Base-by-base conservation (phyloP, 2,113 vertebrate species). In the Dasyornis broadbenti region DNA sequence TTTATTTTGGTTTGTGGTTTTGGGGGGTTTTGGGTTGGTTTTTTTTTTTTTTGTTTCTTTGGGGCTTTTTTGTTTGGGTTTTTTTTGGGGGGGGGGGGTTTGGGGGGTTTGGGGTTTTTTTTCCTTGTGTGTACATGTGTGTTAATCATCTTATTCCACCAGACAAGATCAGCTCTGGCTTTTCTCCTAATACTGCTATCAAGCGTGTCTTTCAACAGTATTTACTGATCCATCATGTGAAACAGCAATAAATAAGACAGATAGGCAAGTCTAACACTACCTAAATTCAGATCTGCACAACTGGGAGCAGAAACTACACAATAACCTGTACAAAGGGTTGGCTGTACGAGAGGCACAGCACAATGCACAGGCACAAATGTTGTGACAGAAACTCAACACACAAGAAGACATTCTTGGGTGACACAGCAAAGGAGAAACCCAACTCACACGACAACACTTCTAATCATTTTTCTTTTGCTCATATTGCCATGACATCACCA, bases 101-200 rank as follows among this genome's bases (percentile, higher is more conserved):
- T n/a, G n/a, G n/a, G n/a, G n/a, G n/a, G n/a, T n/a, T n/a, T n/a
- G n/a, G n/a, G 27, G 11, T 14, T 31, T 0, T 31, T 73, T 59
- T 71, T 78, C 31, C 54, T 72, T 49, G 15, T 44, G 57, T 39
- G 17, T 86, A n/a, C 9, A 22, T 35, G 30, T 28, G 6, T 39
- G 60, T 63, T 88, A 86, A 86, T 93, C 77, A 86, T 13, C 50
- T 33, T 88, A 77, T 89, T 86, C 76, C 63, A 84, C 79, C 90
- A 82, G 90, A 88, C 50, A 83, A 73, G 66, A 82, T 22, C 1
- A 1, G 73, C 7, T 7, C 84, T 90, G 71, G 17, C 64, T 95
- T 86, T 93, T 56, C 50, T 89, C 75, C 82, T 75, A 54, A 50
- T 75, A 50, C 12, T 42, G 44, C 88, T 59, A 39, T 35, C 69